Evolutionary conservation across 2,797 vertebrate genomes (phyloP).

Genomic region (Sebastes reedi): DNA sequence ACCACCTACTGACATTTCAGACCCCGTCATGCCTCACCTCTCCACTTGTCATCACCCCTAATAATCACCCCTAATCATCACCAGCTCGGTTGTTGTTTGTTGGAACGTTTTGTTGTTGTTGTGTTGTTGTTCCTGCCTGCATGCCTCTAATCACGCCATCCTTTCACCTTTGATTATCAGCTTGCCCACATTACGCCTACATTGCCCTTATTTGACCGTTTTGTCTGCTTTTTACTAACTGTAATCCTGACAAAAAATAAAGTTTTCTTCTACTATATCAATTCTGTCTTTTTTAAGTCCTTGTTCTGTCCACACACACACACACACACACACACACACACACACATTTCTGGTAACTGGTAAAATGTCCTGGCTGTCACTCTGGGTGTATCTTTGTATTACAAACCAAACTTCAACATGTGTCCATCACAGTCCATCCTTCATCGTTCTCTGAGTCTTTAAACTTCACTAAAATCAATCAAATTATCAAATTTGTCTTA

Average conservation of each 20-base stretch:
- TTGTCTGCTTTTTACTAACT: background rate
- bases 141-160: background rate
- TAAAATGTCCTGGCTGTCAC: too few relatives aligned
- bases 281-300: too few relatives aligned
- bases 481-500: too few relatives aligned
- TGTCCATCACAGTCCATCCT: background rate
- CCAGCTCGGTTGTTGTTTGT: background rate
- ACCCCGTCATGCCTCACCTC: background rate
- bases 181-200: too few relatives aligned
- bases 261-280: background rate
- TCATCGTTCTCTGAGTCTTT: background rate
- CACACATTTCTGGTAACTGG: too few relatives aligned
- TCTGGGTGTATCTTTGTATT: too few relatives aligned
- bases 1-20: background rate
- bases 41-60: background rate
- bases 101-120: too few relatives aligned
- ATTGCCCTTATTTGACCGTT: fast-evolving
- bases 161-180: too few relatives aligned
- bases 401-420: too few relatives aligned
- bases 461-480: too few relatives aligned
- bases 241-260: background rate
- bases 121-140: background rate
- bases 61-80: background rate
- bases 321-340: too few relatives aligned
- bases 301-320: too few relatives aligned